These are phyloP conservation scores for Epizoanthus ramosus DNA, from an alignment of 92 coral and sea anemone species.

Conservation along the genomic window DNA sequence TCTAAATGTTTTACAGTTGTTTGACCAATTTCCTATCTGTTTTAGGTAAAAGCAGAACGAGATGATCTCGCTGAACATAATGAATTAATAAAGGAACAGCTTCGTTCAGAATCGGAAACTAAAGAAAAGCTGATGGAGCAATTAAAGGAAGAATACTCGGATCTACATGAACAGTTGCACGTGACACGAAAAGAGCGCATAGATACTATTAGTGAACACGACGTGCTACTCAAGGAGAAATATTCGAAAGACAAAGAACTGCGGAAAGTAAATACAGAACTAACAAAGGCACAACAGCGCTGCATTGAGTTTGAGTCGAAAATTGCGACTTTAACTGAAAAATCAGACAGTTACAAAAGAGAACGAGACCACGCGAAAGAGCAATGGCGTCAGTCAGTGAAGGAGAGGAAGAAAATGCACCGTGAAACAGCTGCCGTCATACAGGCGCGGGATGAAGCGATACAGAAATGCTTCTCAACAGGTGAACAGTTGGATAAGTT, in stretches of 20 bases:
- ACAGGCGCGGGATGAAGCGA: slow-evolving; percentile 95
- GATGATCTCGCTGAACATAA: slow-evolving; percentile 65
- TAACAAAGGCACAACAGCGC: slow-evolving; percentile 78
- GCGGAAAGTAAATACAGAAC: slow-evolving; percentile 78
- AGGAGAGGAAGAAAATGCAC: slow-evolving; percentile 86
- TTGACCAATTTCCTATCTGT: background rate
- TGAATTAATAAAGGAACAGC: slow-evolving; percentile 51
- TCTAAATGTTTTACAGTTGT: background rate
- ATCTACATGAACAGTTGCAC: slow-evolving; percentile 69
- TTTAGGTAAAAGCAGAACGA: slow-evolving; percentile 84
- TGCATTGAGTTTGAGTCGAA: slow-evolving; percentile 85
- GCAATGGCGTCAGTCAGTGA: slow-evolving; percentile 94
- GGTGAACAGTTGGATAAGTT: slow-evolving; percentile 87
- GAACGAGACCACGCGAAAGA: slow-evolving; percentile 93
- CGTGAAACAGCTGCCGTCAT: slow-evolving; percentile 84
- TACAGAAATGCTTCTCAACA: slow-evolving; percentile 93
- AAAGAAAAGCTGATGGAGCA: slow-evolving; percentile 54
- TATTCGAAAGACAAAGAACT: slow-evolving; percentile 65
- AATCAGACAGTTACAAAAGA: slow-evolving; percentile 72
- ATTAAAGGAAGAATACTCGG: slow-evolving; percentile 57
- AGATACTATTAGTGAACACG: slow-evolving; percentile 70
- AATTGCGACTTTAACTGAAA: slow-evolving; percentile 70
- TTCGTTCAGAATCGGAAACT: slow-evolving; percentile 65
- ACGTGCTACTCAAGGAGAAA: slow-evolving; percentile 56
- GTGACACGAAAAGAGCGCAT: slow-evolving; percentile 63